Base-by-base conservation (phyloP, 2,888 invertebrate species). In the Cinara cedri region DNA sequence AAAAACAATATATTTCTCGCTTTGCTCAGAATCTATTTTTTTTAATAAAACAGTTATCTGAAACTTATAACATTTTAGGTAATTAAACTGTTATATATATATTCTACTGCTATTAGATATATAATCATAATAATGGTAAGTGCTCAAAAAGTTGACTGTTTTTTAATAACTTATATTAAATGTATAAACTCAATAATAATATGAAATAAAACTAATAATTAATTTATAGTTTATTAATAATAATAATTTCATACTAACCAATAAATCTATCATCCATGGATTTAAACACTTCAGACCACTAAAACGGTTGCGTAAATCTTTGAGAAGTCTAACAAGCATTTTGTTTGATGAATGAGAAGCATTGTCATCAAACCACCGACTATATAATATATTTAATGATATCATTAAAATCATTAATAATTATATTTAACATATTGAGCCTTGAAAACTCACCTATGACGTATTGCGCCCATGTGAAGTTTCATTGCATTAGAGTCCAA, bases 351-450 rank as follows among this genome's bases (percentile, higher is more conserved):
- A 97, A 86, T 98, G 97, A 85, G 95, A 96, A 0, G 96, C 97
- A 85, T 97, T 97, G 86, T 98, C 98, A 85, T 98, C 98, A 86
- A 98, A 98, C 98, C 98, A 99, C 44, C 97, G 91, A 81, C 96
- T 86, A 82, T 83, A 72, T 34, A 26, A 6, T 81, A 34, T 26
- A 72, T n/a, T n/a, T n/a, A 19, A 70, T 44, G 9, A 72, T 72
- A 34, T 34, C 0, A 68, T 49, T 9, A 14, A n/a, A 49, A 3
- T 26, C 4, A 42, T 16, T 34, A 34, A 4, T 34, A 4, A 34
- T 34, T 6, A 34, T 4, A 34, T 6, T 34, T 4, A 34, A 34
- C 34, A 34, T 6, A 34, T 34, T 34, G 34, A 6, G 6, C 34
- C 3, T 62, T 54, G 19, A 51, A 24, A 26, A 66, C 16, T 81